These are phyloP conservation scores for Bombus ignitus DNA, from an alignment of 1,140 invertebrate species.

Conservation along the genomic window DNA sequence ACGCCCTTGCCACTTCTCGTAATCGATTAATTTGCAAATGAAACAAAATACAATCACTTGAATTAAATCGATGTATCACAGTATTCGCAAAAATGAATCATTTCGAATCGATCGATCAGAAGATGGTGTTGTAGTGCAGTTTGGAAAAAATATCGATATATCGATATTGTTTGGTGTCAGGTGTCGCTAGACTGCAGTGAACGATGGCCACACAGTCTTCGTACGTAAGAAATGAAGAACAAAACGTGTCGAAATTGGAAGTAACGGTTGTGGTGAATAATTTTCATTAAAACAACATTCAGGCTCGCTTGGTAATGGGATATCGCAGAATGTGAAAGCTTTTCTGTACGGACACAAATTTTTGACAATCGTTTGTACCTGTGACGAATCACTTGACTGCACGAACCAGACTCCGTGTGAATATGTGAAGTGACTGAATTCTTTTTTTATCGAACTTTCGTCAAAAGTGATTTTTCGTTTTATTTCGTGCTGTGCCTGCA, in stretches of 20 bases:
- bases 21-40: not conserved
- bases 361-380: slow-evolving; percentile 48
- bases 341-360: not conserved
- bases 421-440: slow-evolving; percentile 19
- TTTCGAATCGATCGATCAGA: not conserved
- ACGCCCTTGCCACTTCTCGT: not conserved
- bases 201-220: not conserved
- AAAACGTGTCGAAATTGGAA: not conserved
- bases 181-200: not conserved
- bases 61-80: not conserved
- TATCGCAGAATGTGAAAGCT: not conserved
- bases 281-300: not conserved
- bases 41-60: not conserved
- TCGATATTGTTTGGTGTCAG: slow-evolving; percentile 22
- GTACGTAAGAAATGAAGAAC: not conserved
- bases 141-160: slow-evolving; percentile 27
- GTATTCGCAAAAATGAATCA: not conserved
- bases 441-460: not conserved
- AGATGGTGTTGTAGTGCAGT: not conserved
- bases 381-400: slow-evolving; percentile 5
- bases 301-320: not conserved
- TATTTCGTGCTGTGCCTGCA: slow-evolving; percentile 13
- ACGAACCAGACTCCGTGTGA: slow-evolving; percentile 3
- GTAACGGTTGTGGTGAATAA: not conserved
- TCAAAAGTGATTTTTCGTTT: slow-evolving; percentile 8